Base-by-base conservation (phyloP, 2,797 vertebrate genomes). In the Oryzias sinensis region DNA sequence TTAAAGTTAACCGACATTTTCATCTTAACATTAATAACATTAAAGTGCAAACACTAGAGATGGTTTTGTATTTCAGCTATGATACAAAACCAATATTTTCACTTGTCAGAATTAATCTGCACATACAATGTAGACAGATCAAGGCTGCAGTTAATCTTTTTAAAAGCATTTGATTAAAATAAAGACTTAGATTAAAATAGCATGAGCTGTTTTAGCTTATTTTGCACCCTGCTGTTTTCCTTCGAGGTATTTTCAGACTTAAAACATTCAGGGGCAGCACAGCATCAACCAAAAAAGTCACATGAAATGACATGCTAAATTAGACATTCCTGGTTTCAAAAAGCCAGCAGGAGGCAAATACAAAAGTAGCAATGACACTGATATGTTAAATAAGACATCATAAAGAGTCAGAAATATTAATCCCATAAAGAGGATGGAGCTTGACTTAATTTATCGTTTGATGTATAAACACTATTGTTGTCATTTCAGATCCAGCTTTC, bases 281-380 rank as follows among this genome's bases (percentile, higher is more conserved):
- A 48, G 52, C 5, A 49, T 5, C 11, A 6, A 42, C 9, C 11
- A n/a, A 43, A 46, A 53, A 65, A 52, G 45, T 47, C 47, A 51
- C 20, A 55, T 49, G 3, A 56, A 46, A 40, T 42, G 3, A 20
- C 54, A 51, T 45, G 7, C 25, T 27, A 33, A 47, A 4, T 44
- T 20, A 2, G 3, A 24, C 29, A 16, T 2, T 59, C 6, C 16
- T 43, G 52, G 45, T 13, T 33, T 65, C 4, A 24, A 27, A 14
- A 37, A 56, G 22, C 8, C 14, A 70, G 45, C 40, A 4, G 49
- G 27, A 53, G 13, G 15, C 4, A 43, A 63, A 45, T 24, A 51
- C 14, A 6, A 29, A 13, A 43, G 18, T 15, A 51, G 53, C 22
- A 58, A 25, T 29, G 14, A 44, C 3, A 27, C 13, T 40, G 3